Percentiles rank a stretch among this genome's conserved stretches.
Conservation (phyloP, 2,888 invertebrate species). For the Ectemnius cavifrons region DNA sequence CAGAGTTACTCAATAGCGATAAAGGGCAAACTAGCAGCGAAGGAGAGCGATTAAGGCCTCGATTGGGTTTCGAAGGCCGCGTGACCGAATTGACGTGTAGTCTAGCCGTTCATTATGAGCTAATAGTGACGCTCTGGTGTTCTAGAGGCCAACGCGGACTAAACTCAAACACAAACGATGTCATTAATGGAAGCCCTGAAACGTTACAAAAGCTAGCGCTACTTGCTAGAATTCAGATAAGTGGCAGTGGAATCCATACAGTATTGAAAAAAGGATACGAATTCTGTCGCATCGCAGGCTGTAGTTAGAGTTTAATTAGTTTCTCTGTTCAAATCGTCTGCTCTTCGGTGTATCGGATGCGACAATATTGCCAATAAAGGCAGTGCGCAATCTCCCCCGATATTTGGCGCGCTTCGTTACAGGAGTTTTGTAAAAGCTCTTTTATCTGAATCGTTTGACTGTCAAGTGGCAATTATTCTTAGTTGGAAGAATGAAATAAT, state of each 20-base stretch:
- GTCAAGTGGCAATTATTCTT: too few species aligned
- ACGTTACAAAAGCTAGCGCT: constrained; percentile 21
- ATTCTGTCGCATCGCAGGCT: background rate
- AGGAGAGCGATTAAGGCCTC: background rate
- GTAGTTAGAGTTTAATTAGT: background rate
- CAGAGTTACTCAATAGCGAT: constrained; percentile 42
- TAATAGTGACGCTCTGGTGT: constrained; percentile 21
- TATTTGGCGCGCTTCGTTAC: background rate
- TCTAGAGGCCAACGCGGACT: constrained; percentile 3
- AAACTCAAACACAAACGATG: constrained; percentile 18
- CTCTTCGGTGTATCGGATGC: background rate
- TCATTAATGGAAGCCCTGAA: constrained; percentile 38
- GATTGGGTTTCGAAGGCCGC: background rate
- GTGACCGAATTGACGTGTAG: background rate
- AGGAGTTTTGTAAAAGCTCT: too few species aligned
- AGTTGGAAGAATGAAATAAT: too few species aligned
- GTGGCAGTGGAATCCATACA: background rate
- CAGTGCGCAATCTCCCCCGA: background rate
- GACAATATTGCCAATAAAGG: constrained; percentile 9
- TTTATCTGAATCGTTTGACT: too few species aligned
- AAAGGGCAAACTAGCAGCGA: constrained; percentile 34
- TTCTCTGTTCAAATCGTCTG: background rate
- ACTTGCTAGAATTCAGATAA: background rate
- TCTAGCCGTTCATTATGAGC: constrained; percentile 25
- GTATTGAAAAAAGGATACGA: background rate